phyloP scores from a whole-genome alignment of 1,140 invertebrate genomes.

The Steinernema khuongi region DNA sequence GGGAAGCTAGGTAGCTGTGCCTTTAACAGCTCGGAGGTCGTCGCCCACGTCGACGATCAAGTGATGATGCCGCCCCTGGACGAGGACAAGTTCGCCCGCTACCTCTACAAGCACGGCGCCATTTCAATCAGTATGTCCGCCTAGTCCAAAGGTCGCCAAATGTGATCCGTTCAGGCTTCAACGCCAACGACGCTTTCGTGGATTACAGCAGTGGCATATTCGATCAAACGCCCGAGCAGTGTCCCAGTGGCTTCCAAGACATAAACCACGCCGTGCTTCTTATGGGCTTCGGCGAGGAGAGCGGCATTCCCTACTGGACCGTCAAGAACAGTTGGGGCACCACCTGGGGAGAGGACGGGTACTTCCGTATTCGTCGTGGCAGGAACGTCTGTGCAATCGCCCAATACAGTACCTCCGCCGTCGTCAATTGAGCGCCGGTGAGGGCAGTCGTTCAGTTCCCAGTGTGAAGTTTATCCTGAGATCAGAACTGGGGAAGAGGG shows the following conservation, averaged over 20 bases:
- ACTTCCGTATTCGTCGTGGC: constrained; percentile 60
- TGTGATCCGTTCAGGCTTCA: not conserved
- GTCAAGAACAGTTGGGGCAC: constrained; percentile 89
- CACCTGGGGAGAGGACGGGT: constrained; percentile 81
- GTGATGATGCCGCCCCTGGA: not conserved
- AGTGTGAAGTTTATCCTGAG: too few relatives aligned
- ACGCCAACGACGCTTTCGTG: not conserved
- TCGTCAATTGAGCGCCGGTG: not conserved
- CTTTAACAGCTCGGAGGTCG: not conserved
- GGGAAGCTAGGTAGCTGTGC: not conserved
- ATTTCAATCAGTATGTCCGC: not conserved
- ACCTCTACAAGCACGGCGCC: not conserved
- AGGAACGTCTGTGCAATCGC: constrained; percentile 44
- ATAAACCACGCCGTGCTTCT: constrained; percentile 76
- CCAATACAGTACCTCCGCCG: not conserved
- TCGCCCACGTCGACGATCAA: not conserved
- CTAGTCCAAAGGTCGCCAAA: not conserved
- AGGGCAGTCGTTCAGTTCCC: too few relatives aligned
- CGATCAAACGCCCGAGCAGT: not conserved
- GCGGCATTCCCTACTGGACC: constrained; percentile 79
- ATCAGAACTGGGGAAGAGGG: too few relatives aligned
- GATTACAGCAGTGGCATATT: not conserved
- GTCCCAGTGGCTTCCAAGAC: not conserved
- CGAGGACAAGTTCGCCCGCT: constrained; percentile 1
- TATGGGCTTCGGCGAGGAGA: constrained; percentile 80